These are phyloP conservation scores for Conops quadrifasciatus DNA, from an alignment of 2,888 invertebrate species.

Conservation along the genomic window DNA sequence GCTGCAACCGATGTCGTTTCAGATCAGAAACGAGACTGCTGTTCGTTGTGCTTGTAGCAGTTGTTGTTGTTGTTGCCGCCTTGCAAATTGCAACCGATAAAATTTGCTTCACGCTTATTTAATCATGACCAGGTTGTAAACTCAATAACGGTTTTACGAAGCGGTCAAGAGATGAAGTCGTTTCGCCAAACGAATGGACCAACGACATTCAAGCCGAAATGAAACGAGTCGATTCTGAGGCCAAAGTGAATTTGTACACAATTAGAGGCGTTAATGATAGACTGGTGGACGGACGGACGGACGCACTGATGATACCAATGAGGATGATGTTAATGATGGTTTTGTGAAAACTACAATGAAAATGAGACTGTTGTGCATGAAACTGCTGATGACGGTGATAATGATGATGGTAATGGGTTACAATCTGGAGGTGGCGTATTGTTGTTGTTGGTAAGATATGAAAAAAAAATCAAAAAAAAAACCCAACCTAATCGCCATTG, in stretches of 20 bases:
- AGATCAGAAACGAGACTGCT: not conserved
- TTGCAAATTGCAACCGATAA: constrained; percentile 7
- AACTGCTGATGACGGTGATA: too few species aligned
- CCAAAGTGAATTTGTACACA: too few species aligned
- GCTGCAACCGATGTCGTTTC: not conserved
- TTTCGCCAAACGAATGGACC: not conserved
- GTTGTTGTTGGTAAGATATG: not conserved
- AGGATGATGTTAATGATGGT: too few species aligned
- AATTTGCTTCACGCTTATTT: constrained; percentile 23
- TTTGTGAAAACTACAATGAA: too few species aligned
- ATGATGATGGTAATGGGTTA: too few species aligned
- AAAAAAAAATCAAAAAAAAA: not conserved
- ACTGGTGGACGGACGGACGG: too few species aligned
- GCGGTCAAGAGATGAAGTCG: constrained; percentile 11
- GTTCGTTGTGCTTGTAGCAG: not conserved
- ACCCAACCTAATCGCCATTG: constrained; percentile 14
- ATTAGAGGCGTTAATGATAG: too few species aligned
- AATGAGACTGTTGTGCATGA: too few species aligned
- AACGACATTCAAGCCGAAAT: not conserved
- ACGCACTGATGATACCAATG: too few species aligned
- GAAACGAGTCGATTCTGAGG: not conserved
- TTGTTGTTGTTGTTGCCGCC: constrained; percentile 7
- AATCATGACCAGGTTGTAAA: constrained; percentile 28
- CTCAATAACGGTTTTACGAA: constrained; percentile 14
- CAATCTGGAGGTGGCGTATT: too few species aligned